Conservation (phyloP, 2,113 vertebrate genomes). For the Garra rufa region DNA sequence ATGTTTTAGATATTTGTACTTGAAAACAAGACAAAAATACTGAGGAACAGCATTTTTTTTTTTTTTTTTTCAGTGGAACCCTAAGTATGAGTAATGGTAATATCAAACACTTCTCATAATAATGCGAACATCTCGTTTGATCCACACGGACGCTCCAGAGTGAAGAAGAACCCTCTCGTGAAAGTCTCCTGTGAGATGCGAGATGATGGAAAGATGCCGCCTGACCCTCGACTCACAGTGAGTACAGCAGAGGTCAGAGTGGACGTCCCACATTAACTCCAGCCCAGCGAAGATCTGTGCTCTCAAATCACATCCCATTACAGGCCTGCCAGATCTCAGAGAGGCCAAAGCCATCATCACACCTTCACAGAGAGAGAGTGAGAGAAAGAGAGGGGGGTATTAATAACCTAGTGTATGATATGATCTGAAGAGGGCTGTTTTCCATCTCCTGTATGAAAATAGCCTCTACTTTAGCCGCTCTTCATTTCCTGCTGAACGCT, state of each 20-base stretch:
- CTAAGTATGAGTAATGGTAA: background rate
- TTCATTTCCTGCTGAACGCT: constrained; percentile 46
- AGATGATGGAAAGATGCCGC: background rate
- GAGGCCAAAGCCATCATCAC: constrained; percentile 22
- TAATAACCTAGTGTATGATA: constrained; percentile 67
- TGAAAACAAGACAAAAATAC: too few relatives aligned
- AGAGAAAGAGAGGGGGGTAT: constrained; percentile 44
- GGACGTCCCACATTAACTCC: background rate
- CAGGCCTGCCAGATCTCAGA: background rate
- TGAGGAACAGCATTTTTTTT: too few relatives aligned
- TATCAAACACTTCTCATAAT: background rate
- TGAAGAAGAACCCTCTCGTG: background rate
- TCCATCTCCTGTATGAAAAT: constrained; percentile 65
- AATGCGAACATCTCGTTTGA: background rate
- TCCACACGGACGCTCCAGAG: background rate
- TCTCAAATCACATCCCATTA: constrained; percentile 33
- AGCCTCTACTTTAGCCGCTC: constrained; percentile 63
- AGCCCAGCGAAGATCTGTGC: background rate
- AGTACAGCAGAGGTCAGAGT: background rate
- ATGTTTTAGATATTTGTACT: too few relatives aligned
- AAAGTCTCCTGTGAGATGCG: background rate
- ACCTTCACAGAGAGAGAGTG: background rate
- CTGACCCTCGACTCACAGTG: background rate
- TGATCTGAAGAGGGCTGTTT: constrained; percentile 66
- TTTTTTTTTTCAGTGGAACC: background rate